A percentile compares a stretch with the other conserved stretches of the same genome.
Evolutionary conservation across 2,888 invertebrate species (phyloP).

Genomic region (Drosophila anomalipes): DNA sequence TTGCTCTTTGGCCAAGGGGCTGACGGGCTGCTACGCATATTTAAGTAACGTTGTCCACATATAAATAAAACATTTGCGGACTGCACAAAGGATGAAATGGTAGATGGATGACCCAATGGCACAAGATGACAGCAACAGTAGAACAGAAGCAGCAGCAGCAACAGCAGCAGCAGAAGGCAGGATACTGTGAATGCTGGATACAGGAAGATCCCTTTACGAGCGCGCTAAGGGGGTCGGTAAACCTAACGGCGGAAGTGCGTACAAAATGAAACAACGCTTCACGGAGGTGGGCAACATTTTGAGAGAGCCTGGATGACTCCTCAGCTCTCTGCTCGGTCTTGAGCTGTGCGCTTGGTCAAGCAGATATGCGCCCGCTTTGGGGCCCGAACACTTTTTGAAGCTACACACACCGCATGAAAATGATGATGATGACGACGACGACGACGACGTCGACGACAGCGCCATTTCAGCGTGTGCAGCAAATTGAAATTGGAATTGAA

Average conservation of each 20-base stretch:
- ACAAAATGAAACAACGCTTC: constrained; percentile 74
- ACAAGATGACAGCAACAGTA: constrained; percentile 75
- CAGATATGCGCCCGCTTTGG: constrained; percentile 56
- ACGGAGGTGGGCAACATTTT: constrained; percentile 26
- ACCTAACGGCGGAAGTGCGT: constrained; percentile 78
- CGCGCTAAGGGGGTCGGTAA: constrained; percentile 24
- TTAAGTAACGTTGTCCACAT: constrained; percentile 79
- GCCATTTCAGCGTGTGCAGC: constrained; percentile 71
- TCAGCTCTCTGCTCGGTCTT: constrained; percentile 15
- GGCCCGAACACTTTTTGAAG: constrained; percentile 46
- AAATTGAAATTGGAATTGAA: constrained; percentile 82
- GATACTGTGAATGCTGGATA: constrained; percentile 61
- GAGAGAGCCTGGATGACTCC: constrained; percentile 38
- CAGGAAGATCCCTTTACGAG: constrained; percentile 81
- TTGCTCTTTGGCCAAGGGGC: constrained; percentile 12
- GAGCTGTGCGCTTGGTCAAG: constrained; percentile 77
- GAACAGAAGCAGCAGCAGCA: constrained; percentile 21
- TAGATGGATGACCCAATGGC: constrained; percentile 82
- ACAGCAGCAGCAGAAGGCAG: constrained; percentile 9
- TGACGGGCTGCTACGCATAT: constrained; percentile 64
- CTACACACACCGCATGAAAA: constrained; percentile 57
- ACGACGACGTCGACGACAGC: constrained; percentile 43
- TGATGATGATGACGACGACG: constrained; percentile 26
- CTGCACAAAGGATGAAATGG: constrained; percentile 76
- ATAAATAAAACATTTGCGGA: constrained; percentile 80